phyloP scores from a whole-genome alignment of 2,797 vertebrate genomes.

The Cryptoprocta ferox region DNA sequence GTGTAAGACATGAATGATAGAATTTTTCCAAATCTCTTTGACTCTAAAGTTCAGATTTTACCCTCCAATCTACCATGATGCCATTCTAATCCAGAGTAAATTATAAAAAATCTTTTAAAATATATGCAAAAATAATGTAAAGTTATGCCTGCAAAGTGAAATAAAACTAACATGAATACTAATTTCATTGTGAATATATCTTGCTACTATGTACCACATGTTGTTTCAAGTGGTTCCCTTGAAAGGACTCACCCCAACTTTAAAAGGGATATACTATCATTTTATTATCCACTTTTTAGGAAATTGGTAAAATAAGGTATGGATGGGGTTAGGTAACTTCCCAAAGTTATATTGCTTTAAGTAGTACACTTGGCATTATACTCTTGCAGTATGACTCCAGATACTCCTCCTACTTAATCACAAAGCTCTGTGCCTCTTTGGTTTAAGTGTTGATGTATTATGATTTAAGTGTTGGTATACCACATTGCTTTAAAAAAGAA shows the following conservation, averaged over 20 bases:
- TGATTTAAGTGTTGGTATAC: background rate
- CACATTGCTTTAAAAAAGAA: background rate
- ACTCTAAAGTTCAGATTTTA: background rate
- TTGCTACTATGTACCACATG: background rate
- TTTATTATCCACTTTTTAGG: background rate
- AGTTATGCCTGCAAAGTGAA: background rate
- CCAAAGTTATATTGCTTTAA: background rate
- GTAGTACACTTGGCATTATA: background rate
- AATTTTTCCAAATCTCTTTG: background rate
- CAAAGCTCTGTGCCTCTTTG: background rate
- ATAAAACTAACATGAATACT: background rate
- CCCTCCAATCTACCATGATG: background rate
- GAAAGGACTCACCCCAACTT: background rate
- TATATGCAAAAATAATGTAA: background rate
- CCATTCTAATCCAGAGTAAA: background rate
- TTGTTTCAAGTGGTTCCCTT: background rate
- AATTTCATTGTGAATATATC: background rate
- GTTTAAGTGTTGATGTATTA: background rate
- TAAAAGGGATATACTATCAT: background rate
- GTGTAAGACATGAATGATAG: background rate
- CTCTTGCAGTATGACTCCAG: background rate
- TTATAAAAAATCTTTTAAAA: background rate
- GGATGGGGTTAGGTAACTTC: background rate
- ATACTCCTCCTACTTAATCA: background rate
- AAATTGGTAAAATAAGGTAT: conserved; percentile 11